Base-by-base conservation (phyloP, 2,888 invertebrate genomes). In the Axea sp. region DNA sequence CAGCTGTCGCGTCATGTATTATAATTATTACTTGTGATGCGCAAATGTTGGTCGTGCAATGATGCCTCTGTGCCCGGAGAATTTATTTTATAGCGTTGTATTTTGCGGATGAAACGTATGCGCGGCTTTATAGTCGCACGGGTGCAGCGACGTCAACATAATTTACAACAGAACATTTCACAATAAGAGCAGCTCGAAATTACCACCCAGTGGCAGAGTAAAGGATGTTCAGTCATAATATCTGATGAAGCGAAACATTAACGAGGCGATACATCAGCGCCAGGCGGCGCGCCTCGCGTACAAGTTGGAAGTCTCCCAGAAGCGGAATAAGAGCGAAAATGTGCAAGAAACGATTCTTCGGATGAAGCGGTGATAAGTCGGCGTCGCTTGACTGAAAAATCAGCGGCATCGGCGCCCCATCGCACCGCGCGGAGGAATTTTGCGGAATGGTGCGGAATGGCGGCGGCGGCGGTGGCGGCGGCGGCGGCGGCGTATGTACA, bases 241-340 rank as follows among this genome's bases (percentile, higher is more conserved):
- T 83, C 84, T 83, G 85, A 84, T 84, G 84, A 85, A 84, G 84
- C 85, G 83, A 81, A 83, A 83, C 84, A 83, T 85, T 85, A 85
- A 83, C 84, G 84, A 83, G 83, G 82, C 82, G 81, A 85, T 85
- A 84, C 82, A 84, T 85, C 84, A 82, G 78, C 45, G 51, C 51
- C 68, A 49, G 68, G 75, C 65, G 72, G 57, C 41, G 26, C 30
- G 19, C 67, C 77, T 75, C 75, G 77, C 76, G 78, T 22, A 57
- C 45, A 69, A 80, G 80, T 82, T 82, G 83, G 81, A 83, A 82
- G 83, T 83, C 82, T 78, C 80, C 82, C 82, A 80, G 82, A 77
- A 79, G 74, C 71, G 75, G 69, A 59, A 71, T 55, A 65, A 67
- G 77, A 81, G 79, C 78, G 78, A 79, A 82, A 81, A 83, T 78